phyloP scores from a whole-genome alignment of 1,140 invertebrate genomes.

The Eulimnadia texana region DNA sequence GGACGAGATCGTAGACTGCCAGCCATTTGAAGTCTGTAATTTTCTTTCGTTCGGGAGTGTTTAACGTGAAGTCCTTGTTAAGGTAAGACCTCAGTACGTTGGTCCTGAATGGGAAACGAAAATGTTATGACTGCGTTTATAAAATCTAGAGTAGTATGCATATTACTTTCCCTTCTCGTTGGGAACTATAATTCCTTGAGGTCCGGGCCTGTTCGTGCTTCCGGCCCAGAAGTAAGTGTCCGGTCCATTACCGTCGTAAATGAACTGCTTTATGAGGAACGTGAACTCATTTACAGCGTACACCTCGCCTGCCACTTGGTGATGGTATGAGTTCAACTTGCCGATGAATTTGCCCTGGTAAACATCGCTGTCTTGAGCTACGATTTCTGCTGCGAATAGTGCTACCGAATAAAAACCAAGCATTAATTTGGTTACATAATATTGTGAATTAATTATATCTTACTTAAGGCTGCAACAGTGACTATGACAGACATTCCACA shows the following conservation, averaged over 20 bases:
- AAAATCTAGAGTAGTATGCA: background rate
- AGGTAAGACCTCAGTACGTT: conserved; percentile 72
- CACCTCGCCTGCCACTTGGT: conserved; percentile 72
- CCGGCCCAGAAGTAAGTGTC: conserved; percentile 74
- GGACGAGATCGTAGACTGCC: conserved; percentile 69
- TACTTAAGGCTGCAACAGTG: too few species aligned
- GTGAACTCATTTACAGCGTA: conserved; percentile 81
- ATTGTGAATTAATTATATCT: background rate
- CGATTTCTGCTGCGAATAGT: too few species aligned
- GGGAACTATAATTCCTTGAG: conserved; percentile 78
- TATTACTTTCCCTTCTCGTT: conserved; percentile 62
- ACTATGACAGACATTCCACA: background rate
- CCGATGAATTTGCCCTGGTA: conserved; percentile 68
- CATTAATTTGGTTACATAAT: background rate
- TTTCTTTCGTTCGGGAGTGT: conserved; percentile 69
- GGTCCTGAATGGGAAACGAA: conserved; percentile 43
- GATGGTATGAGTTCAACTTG: conserved; percentile 79
- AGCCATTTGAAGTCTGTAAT: conserved; percentile 82
- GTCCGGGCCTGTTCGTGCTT: conserved; percentile 65
- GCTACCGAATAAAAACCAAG: too few species aligned
- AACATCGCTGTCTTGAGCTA: conserved; percentile 21
- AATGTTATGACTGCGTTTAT: too few species aligned
- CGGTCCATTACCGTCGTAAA: conserved; percentile 77
- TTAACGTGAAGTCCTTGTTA: conserved; percentile 69
- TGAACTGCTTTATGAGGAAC: conserved; percentile 64